Evolutionary conservation across 1,140 invertebrate genomes (phyloP).

Genomic region (Drosophila dunni): DNA sequence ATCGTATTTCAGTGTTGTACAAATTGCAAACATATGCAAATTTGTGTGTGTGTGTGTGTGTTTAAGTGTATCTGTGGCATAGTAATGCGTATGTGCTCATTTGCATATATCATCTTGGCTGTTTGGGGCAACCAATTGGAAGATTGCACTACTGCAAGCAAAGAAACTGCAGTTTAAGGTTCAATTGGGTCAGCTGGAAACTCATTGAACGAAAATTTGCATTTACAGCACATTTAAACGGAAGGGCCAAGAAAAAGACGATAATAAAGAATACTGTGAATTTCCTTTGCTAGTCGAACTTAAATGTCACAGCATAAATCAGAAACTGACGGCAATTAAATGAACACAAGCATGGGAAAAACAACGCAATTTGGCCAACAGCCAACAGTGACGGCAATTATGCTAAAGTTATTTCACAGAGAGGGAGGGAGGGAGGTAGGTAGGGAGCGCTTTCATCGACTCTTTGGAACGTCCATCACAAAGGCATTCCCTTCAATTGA

Average conservation of each 20-base stretch:
- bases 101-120: conserved; percentile 37
- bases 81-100: conserved; percentile 34
- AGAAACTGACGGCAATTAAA: conserved; percentile 36
- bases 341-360: conserved; percentile 35
- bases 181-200: conserved; percentile 29
- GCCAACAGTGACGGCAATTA: conserved; percentile 47
- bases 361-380: conserved; percentile 50
- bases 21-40: background rate
- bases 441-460: too few species aligned
- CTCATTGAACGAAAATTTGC: conserved; percentile 31
- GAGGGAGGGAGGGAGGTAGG: too few species aligned
- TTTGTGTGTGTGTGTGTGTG: background rate
- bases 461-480: conserved; percentile 18
- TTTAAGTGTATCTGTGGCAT: background rate
- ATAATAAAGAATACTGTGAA: background rate
- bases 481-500: conserved; percentile 16
- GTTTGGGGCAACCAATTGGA: conserved; percentile 9
- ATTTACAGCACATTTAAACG: conserved; percentile 21
- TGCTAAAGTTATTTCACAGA: conserved; percentile 19
- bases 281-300: background rate
- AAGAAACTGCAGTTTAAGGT: conserved; percentile 2
- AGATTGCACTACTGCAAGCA: conserved; percentile 8
- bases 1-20: background rate
- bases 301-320: conserved; percentile 33
- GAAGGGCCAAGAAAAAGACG: background rate